phyloP scores from a whole-genome alignment of 2,113 vertebrate species.

The Gavia stellata region DNA sequence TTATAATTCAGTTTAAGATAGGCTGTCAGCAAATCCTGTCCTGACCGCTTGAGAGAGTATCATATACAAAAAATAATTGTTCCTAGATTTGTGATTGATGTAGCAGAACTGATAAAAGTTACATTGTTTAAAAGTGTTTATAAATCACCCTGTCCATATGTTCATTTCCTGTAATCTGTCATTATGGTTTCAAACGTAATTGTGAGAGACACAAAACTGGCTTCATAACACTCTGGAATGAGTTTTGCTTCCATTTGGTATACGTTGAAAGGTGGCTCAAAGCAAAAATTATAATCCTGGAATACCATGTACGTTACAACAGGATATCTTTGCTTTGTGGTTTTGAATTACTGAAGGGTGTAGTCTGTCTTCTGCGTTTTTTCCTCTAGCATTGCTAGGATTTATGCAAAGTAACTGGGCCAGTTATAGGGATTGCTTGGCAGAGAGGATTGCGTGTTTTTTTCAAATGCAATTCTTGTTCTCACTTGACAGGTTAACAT shows the following conservation, averaged over 20 bases:
- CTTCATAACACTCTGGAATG: background rate
- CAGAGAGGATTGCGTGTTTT: background rate
- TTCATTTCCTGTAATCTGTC: slow-evolving; percentile 68
- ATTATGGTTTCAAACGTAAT: slow-evolving; percentile 56
- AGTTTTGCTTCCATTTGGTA: slow-evolving; percentile 38
- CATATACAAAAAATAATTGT: slow-evolving; percentile 56
- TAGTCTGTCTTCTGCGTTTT: background rate
- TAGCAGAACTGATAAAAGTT: slow-evolving; percentile 64
- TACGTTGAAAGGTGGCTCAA: slow-evolving; percentile 26
- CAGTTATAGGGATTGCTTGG: slow-evolving; percentile 12
- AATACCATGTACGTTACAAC: background rate
- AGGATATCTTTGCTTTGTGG: slow-evolving; percentile 50
- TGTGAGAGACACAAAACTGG: slow-evolving; percentile 56
- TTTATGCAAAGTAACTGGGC: slow-evolving; percentile 2
- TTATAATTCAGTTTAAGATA: slow-evolving; percentile 26
- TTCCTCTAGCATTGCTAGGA: background rate
- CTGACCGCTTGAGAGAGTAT: slow-evolving; percentile 52
- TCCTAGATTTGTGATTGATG: slow-evolving; percentile 61
- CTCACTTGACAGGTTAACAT: background rate
- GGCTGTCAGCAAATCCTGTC: slow-evolving; percentile 57
- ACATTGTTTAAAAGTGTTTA: slow-evolving; percentile 64
- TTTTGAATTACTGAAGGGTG: slow-evolving; percentile 44
- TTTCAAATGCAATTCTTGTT: background rate
- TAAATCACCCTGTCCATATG: slow-evolving; percentile 57
- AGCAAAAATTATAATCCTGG: slow-evolving; percentile 44